These are phyloP conservation scores for Strongylocentrotus purpuratus DNA, from an alignment of 35 echinoderm and acorn worm species.

Conservation along the genomic window DNA sequence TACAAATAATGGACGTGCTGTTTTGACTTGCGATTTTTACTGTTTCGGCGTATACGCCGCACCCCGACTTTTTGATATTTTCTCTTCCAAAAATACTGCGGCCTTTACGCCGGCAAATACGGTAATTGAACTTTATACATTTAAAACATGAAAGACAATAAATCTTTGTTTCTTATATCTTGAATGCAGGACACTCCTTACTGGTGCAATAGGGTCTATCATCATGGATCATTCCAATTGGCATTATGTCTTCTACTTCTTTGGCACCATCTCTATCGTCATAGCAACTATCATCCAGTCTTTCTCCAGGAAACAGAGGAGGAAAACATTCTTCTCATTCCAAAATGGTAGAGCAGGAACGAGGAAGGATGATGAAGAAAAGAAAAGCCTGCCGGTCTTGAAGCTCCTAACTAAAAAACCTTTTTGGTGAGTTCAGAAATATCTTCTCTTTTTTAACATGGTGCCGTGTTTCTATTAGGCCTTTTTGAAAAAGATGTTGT, in stretches of 20 bases:
- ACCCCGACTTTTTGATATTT: no score
- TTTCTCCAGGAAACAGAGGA: slow-evolving; percentile 60
- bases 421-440: slow-evolving; percentile 69
- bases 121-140: no score
- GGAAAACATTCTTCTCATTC: slow-evolving; percentile 46
- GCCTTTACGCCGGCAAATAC: no score
- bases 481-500: no score
- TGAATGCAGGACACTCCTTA: slow-evolving; percentile 75
- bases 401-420: slow-evolving; percentile 61
- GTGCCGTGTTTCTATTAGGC: no score
- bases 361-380: slow-evolving; percentile 37
- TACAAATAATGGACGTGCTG: no score
- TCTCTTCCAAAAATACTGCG: no score
- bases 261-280: slow-evolving; percentile 67
- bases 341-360: slow-evolving; percentile 44
- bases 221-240: slow-evolving; percentile 79
- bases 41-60: no score
- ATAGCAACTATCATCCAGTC: slow-evolving; percentile 56
- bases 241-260: slow-evolving; percentile 87
- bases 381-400: slow-evolving; percentile 52
- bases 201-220: slow-evolving; percentile 83
- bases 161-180: background rate
- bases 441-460: no score
- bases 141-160: no score
- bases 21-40: no score